Evolutionary conservation across 1,140 invertebrate species (phyloP).

Genomic region (Metopolophium dirhodum): DNA sequence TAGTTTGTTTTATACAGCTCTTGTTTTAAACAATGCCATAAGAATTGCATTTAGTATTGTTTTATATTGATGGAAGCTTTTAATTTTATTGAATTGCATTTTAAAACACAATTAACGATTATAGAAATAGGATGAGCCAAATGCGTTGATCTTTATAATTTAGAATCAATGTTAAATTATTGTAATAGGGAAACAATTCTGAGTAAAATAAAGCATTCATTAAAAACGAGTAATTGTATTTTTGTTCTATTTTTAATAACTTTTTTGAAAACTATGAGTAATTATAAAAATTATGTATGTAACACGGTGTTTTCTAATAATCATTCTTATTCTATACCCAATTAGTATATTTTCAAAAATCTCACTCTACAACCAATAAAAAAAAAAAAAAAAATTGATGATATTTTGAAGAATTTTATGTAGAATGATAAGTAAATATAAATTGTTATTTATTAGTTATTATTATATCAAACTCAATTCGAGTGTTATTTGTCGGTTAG

Average conservation of each 20-base stretch:
- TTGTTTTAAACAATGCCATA: neutral
- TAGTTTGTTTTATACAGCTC: neutral
- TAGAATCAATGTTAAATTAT: too few species aligned
- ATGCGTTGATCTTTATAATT: too few species aligned
- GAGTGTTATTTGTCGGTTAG: neutral
- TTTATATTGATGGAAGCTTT: too few species aligned
- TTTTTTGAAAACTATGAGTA: neutral
- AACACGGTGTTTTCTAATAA: neutral
- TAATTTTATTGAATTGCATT: too few species aligned
- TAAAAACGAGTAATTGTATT: neutral
- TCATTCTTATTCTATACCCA: neutral
- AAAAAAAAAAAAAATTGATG: neutral
- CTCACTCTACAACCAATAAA: neutral
- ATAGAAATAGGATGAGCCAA: too few species aligned
- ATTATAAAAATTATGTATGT: neutral
- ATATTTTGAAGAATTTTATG: neutral
- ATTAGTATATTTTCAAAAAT: neutral
- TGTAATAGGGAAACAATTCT: too few species aligned
- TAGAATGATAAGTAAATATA: neutral
- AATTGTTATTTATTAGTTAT: neutral
- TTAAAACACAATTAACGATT: too few species aligned
- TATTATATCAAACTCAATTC: neutral
- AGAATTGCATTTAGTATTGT: neutral
- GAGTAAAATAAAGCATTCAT: too few species aligned
- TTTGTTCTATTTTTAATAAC: neutral